A percentile compares a stretch with the other conserved stretches of the same genome.
phyloP scores from a whole-genome alignment of 1,140 invertebrate genomes.

The Anadara kagoshimensis region DNA sequence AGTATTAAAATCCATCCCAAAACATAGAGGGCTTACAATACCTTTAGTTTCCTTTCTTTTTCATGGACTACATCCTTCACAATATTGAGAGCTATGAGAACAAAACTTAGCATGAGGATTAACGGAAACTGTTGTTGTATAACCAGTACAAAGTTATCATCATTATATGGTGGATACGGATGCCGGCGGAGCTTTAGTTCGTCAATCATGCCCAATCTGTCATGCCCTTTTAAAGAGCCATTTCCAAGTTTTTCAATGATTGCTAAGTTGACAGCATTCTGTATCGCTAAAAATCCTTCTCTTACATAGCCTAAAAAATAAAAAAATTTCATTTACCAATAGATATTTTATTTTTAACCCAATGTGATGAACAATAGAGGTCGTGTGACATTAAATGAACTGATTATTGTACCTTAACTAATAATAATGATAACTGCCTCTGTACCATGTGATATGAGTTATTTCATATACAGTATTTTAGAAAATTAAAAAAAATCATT shows the following conservation, averaged over 20 bases:
- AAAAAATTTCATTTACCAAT: too few species aligned
- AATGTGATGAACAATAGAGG: too few species aligned
- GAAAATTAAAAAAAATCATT: too few species aligned
- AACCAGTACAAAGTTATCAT: conserved; percentile 69
- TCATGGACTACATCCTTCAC: conserved; percentile 71
- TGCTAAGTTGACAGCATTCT: conserved; percentile 79
- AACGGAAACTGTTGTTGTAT: conserved; percentile 78
- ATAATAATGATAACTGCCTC: too few species aligned
- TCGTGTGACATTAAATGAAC: too few species aligned
- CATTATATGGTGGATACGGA: conserved; percentile 70
- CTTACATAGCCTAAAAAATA: conserved; percentile 78
- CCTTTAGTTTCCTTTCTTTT: conserved; percentile 72
- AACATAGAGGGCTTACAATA: too few species aligned
- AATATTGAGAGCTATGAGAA: conserved; percentile 71
- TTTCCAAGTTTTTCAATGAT: conserved; percentile 72
- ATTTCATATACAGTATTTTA: too few species aligned
- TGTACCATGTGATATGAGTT: too few species aligned
- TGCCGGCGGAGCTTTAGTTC: conserved; percentile 76
- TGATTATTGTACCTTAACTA: too few species aligned
- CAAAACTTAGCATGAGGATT: conserved; percentile 81
- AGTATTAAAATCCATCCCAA: too few species aligned
- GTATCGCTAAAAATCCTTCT: conserved; percentile 83
- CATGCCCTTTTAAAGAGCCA: conserved; percentile 16
- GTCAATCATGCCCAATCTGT: conserved; percentile 10
- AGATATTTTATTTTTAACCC: too few species aligned